These are phyloP conservation scores for Albula glossodonta DNA, from an alignment of 2,113 vertebrate genomes.

Conservation along the genomic window DNA sequence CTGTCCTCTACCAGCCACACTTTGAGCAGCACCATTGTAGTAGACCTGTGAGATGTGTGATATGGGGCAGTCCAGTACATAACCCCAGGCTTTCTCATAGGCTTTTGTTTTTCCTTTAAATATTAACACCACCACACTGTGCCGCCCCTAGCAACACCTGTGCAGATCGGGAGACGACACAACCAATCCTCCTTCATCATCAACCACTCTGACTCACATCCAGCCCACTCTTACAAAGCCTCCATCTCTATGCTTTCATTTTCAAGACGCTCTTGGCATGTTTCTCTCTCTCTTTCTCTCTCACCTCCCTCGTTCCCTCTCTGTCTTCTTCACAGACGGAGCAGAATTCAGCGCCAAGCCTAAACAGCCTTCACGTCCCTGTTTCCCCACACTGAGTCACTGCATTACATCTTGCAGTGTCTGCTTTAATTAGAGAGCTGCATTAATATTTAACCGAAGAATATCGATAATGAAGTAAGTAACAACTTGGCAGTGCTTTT, in stretches of 20 bases:
- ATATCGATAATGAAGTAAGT: neutral
- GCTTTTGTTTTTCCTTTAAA: too few relatives aligned
- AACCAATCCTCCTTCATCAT: neutral
- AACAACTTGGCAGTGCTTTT: neutral
- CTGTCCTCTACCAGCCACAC: neutral
- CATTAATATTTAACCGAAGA: neutral
- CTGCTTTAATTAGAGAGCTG: neutral
- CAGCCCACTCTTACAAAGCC: neutral
- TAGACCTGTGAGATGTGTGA: neutral
- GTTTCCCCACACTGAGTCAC: neutral
- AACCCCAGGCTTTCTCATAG: too few relatives aligned
- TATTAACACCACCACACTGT: too few relatives aligned
- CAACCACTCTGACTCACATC: neutral
- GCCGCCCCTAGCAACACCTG: too few relatives aligned
- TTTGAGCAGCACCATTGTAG: neutral
- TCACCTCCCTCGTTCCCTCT: neutral
- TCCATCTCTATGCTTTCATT: neutral
- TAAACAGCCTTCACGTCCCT: too few relatives aligned
- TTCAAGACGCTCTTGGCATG: neutral
- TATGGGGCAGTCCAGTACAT: too few relatives aligned
- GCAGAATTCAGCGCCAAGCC: neutral
- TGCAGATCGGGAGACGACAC: neutral
- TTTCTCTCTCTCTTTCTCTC: neutral
- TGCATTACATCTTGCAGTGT: neutral
- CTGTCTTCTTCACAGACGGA: neutral